These are phyloP conservation scores for Sardinella longiceps DNA, from an alignment of 2,797 vertebrate species.

Conservation along the genomic window DNA sequence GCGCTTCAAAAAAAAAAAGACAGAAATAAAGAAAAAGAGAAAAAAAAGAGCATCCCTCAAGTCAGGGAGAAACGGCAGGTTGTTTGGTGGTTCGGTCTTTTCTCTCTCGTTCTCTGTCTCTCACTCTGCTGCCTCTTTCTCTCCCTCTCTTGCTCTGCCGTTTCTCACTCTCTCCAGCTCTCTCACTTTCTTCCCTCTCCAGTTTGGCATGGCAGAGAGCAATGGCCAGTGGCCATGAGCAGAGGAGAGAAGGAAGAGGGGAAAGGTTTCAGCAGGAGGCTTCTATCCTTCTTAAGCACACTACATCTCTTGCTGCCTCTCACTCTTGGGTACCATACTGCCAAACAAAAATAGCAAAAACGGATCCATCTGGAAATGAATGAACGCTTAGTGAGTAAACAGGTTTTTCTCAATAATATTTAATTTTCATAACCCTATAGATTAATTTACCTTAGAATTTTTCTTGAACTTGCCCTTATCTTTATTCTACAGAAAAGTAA, in stretches of 20 bases:
- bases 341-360: not conserved
- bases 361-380: not conserved
- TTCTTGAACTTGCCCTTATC: not conserved
- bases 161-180: not conserved
- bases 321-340: not conserved
- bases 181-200: not conserved
- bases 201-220: not conserved
- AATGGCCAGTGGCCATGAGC: conserved; percentile 10
- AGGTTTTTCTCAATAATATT: too few relatives aligned
- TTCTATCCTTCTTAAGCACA: not conserved
- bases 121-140: not conserved
- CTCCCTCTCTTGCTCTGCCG: not conserved
- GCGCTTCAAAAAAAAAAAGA: conserved; percentile 55
- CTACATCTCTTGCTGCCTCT: not conserved
- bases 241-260: not conserved
- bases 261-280: not conserved
- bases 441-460: not conserved
- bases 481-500: not conserved
- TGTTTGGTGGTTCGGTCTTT: conserved; percentile 68
- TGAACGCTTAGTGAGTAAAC: too few relatives aligned
- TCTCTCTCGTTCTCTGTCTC: not conserved
- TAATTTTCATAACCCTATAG: too few relatives aligned
- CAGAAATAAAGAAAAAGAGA: not conserved
- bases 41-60: conserved; percentile 73
- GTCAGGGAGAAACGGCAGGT: conserved; percentile 75